These are phyloP conservation scores for Philopedon plagiatum DNA, from an alignment of 2,888 invertebrate genomes.

Conservation along the genomic window DNA sequence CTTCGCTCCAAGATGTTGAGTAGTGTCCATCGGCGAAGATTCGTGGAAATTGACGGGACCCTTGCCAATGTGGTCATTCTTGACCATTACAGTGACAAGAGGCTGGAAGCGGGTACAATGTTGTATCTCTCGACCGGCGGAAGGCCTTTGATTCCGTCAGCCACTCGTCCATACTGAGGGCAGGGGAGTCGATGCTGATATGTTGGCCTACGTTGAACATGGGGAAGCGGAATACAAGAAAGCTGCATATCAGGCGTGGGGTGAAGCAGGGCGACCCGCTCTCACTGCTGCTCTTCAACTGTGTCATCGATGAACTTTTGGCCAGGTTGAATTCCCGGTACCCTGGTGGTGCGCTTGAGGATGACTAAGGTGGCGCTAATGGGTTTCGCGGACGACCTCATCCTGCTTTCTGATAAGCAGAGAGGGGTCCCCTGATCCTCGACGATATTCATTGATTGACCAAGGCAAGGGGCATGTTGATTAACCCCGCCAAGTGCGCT, in stretches of 20 bases:
- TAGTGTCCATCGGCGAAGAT: not conserved
- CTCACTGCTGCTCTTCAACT: not conserved
- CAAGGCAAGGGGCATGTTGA: not conserved
- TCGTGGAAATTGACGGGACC: not conserved
- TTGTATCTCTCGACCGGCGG: not conserved
- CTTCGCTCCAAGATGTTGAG: too few relatives aligned
- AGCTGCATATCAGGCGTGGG: not conserved
- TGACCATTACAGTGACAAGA: not conserved
- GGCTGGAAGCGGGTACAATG: not conserved
- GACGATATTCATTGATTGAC: not conserved
- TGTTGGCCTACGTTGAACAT: not conserved
- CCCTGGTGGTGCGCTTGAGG: not conserved
- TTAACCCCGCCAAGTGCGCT: not conserved
- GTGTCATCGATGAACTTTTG: not conserved
- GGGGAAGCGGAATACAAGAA: not conserved
- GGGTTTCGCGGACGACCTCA: constrained; percentile 2
- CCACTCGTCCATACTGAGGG: not conserved
- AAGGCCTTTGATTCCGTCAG: not conserved
- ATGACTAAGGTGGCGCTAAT: not conserved
- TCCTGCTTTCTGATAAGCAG: not conserved
- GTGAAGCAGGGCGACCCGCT: not conserved
- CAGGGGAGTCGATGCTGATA: not conserved
- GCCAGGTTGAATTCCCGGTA: not conserved
- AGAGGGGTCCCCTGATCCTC: not conserved
- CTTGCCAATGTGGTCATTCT: constrained; percentile 35